phyloP scores from a whole-genome alignment of 2,797 vertebrate species.

The Syndactyla subalaris region DNA sequence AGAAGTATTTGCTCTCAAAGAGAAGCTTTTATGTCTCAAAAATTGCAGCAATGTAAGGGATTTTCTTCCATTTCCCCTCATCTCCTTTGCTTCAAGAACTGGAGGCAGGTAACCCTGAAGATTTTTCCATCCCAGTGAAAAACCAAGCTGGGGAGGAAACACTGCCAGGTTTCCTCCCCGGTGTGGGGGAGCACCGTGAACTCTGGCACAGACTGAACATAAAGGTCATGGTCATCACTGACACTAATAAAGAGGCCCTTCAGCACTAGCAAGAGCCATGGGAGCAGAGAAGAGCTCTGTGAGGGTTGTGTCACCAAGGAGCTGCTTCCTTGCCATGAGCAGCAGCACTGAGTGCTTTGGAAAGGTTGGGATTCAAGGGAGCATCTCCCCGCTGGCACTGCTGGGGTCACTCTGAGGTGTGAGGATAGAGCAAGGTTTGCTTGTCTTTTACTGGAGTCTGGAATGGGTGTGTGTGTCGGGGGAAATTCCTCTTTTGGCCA shows the following conservation, averaged over 20 bases:
- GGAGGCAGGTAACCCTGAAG: neutral
- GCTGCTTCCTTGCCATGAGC: neutral
- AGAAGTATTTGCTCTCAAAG: constrained; percentile 56
- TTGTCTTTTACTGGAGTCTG: neutral
- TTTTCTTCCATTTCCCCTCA: constrained; percentile 30
- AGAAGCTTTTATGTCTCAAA: constrained; percentile 72
- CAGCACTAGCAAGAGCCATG: neutral
- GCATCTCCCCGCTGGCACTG: neutral
- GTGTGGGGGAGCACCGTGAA: neutral
- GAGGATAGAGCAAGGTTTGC: neutral
- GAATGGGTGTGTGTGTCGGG: too few species aligned
- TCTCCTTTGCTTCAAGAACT: neutral
- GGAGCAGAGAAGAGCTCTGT: constrained; percentile 11
- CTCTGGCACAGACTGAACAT: neutral
- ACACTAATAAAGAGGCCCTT: constrained; percentile 4
- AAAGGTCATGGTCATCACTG: constrained; percentile 49
- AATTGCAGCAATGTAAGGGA: constrained; percentile 18
- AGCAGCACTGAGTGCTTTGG: neutral
- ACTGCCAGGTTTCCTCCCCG: neutral
- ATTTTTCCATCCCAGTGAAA: neutral
- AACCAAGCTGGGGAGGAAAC: neutral
- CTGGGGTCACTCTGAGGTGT: neutral
- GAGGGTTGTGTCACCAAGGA: neutral
- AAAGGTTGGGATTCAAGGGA: neutral
- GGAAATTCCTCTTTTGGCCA: neutral